These are phyloP conservation scores for Pediacus dermestoides DNA, from an alignment of 2,888 invertebrate species.

Conservation along the genomic window DNA sequence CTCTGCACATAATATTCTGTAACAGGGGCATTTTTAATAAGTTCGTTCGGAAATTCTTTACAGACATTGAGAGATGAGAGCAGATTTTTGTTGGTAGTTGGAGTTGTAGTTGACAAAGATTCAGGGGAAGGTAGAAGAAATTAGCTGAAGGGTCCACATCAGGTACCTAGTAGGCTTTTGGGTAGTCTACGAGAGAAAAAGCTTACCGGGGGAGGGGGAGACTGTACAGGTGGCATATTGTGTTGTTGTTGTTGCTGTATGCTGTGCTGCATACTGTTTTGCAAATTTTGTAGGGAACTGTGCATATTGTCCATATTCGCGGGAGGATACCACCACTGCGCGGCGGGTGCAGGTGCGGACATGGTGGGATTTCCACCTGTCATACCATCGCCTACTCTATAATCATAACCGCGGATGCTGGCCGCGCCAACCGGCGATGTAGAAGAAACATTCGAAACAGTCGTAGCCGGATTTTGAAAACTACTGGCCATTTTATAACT, in stretches of 20 bases:
- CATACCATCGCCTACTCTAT: slow-evolving; percentile 60
- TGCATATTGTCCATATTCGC: slow-evolving; percentile 58
- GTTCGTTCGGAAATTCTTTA: too few relatives aligned
- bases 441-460: slow-evolving; percentile 61
- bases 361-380: slow-evolving; percentile 21
- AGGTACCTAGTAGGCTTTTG: too few relatives aligned
- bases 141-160: slow-evolving; percentile 5
- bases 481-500: slow-evolving; percentile 84
- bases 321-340: slow-evolving; percentile 75
- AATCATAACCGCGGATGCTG: slow-evolving; percentile 62
- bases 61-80: too few relatives aligned
- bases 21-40: too few relatives aligned
- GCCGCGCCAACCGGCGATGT: slow-evolving; percentile 58
- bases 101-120: too few relatives aligned
- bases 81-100: too few relatives aligned
- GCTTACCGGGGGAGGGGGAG: slow-evolving; percentile 49
- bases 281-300: slow-evolving; percentile 55
- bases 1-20: too few relatives aligned
- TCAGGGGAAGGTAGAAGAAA: slow-evolving; percentile 10
- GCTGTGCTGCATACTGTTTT: slow-evolving; percentile 37
- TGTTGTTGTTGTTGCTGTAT: slow-evolving; percentile 32
- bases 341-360: slow-evolving; percentile 52
- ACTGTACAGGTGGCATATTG: slow-evolving; percentile 47
- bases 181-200: too few relatives aligned
- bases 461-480: slow-evolving; percentile 70